These are phyloP conservation scores for Athalia cordata DNA, from an alignment of 2,888 invertebrate species.

Conservation along the genomic window DNA sequence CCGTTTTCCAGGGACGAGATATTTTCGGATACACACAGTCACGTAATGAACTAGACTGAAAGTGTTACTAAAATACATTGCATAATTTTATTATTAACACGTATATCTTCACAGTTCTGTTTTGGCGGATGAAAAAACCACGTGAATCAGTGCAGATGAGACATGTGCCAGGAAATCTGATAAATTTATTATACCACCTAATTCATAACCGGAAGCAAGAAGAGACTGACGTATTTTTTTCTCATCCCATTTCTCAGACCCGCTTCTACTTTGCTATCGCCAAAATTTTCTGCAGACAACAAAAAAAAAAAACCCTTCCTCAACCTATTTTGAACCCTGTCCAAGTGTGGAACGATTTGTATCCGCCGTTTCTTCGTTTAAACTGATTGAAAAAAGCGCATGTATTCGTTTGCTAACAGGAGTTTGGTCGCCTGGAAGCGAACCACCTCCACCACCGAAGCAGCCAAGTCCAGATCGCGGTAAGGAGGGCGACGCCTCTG, in stretches of 20 bases:
- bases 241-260: neutral
- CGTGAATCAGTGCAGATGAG: constrained; percentile 22
- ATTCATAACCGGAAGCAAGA: constrained; percentile 27
- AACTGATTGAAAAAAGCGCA: constrained; percentile 16
- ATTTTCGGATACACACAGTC: neutral
- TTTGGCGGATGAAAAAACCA: constrained; percentile 11
- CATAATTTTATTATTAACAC: constrained; percentile 21
- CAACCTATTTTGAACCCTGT: neutral
- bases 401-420: constrained; percentile 62
- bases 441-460: constrained; percentile 68
- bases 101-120: constrained; percentile 3
- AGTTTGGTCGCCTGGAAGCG: constrained; percentile 79
- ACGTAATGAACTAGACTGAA: neutral
- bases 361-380: neutral
- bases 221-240: neutral
- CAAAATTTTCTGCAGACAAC: neutral
- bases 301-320: neutral
- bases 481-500: constrained; percentile 73
- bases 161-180: constrained; percentile 30
- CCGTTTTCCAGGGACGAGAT: neutral
- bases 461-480: constrained; percentile 71
- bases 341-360: constrained; percentile 8
- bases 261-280: neutral
- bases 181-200: neutral
- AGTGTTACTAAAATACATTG: constrained; percentile 23